These are phyloP conservation scores for Conus betulinus DNA, from an alignment of 1,140 invertebrate species.

Conservation along the genomic window DNA sequence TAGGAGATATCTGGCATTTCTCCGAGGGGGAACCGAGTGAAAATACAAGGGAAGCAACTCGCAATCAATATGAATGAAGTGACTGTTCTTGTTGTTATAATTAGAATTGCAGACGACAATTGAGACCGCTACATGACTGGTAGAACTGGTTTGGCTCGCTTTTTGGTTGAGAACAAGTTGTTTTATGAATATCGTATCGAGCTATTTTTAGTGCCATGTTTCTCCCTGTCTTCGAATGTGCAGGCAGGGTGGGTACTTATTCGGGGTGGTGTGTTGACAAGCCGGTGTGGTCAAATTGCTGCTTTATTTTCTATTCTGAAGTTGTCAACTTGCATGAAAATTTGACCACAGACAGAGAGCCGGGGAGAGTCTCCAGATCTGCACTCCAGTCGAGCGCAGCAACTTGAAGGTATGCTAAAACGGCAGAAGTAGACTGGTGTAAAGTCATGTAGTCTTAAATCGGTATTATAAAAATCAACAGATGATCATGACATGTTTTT, in stretches of 20 bases:
- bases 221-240: slow-evolving; percentile 19
- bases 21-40: not conserved
- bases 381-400: not conserved
- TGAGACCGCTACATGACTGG: slow-evolving; percentile 7
- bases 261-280: not conserved
- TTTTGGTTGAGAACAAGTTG: not conserved
- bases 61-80: not conserved
- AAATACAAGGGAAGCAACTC: not conserved
- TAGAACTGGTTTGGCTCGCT: slow-evolving; percentile 35
- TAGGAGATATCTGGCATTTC: too few relatives aligned
- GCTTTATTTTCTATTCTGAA: not conserved
- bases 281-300: slow-evolving; percentile 3
- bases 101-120: slow-evolving; percentile 30
- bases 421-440: not conserved
- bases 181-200: not conserved
- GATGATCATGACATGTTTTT: too few relatives aligned
- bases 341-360: not conserved
- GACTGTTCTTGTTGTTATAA: not conserved
- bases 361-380: not conserved
- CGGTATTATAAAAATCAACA: too few relatives aligned
- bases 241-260: slow-evolving; percentile 23
- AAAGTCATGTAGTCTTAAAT: too few relatives aligned
- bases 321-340: not conserved
- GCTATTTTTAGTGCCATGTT: slow-evolving; percentile 37
- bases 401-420: not conserved